A percentile compares a stretch with the other conserved stretches of the same genome.
Conservation (phyloP, 2,797 vertebrate species). For the Chrosomus eos region DNA sequence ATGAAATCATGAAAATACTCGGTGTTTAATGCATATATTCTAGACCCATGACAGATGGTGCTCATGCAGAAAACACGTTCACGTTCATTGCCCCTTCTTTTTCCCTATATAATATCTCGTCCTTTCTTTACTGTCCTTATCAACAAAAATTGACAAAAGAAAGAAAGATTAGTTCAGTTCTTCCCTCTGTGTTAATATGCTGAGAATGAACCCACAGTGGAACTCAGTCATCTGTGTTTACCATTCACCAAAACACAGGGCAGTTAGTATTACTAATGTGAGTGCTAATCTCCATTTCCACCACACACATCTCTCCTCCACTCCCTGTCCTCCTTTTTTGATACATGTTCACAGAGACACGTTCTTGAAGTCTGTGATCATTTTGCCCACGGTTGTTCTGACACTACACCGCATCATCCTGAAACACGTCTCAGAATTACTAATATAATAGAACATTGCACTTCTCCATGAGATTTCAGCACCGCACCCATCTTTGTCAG, state of each 20-base stretch:
- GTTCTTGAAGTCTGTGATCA: not conserved
- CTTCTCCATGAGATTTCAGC: constrained; percentile 26
- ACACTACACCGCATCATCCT: not conserved
- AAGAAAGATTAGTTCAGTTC: not conserved
- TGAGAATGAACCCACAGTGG: constrained; percentile 67
- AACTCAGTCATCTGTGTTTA: constrained; percentile 76
- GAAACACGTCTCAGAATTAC: constrained; percentile 16
- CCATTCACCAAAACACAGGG: constrained; percentile 75
- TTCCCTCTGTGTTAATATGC: constrained; percentile 59
- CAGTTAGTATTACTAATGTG: constrained; percentile 79
- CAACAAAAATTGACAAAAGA: not conserved
- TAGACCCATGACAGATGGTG: not conserved
- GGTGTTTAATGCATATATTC: not conserved
- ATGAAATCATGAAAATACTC: not conserved
- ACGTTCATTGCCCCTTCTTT: not conserved
- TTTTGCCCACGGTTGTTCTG: not conserved
- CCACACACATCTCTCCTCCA: constrained; percentile 63
- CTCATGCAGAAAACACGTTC: not conserved
- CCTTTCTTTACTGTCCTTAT: not conserved
- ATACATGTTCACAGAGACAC: constrained; percentile 44
- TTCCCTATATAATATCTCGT: not conserved
- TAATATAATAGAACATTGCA: constrained; percentile 10
- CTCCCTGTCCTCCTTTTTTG: constrained; percentile 28
- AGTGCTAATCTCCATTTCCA: constrained; percentile 77
- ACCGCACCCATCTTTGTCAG: constrained; percentile 35